Percentiles rank a stretch among this genome's conserved stretches.
Evolutionary conservation across 30 jellyfish, hydroid and myxozoan species (phyloP).

Genomic region (Pelagia noctiluca): DNA sequence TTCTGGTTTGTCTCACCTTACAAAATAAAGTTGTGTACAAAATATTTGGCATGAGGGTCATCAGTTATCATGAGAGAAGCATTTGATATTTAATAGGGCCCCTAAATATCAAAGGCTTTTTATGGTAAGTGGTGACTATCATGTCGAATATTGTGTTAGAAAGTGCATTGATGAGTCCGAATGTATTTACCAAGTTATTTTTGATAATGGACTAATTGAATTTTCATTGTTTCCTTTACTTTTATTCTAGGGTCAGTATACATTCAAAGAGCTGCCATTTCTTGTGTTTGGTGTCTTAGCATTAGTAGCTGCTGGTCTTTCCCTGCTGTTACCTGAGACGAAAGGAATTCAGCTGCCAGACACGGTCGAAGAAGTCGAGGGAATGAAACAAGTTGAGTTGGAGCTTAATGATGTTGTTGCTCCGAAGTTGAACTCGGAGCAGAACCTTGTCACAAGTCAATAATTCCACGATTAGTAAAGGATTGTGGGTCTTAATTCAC

Average conservation of each 20-base stretch:
- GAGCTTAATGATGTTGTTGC: slow-evolving; percentile 31
- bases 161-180: too few relatives aligned
- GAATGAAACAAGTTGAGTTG: slow-evolving; percentile 15
- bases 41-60: too few relatives aligned
- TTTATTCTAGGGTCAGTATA: slow-evolving; percentile 71
- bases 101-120: too few relatives aligned
- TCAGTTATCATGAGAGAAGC: neutral
- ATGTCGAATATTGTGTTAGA: too few relatives aligned
- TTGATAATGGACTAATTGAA: neutral
- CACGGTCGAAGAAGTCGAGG: slow-evolving; percentile 82
- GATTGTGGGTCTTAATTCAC: neutral
- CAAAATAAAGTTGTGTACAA: too few relatives aligned
- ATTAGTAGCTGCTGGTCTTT: slow-evolving; percentile 83
- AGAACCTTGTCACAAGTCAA: slow-evolving; percentile 4
- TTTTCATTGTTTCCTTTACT: neutral
- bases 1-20: too few relatives aligned
- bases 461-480: neutral
- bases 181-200: neutral
- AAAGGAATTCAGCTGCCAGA: slow-evolving; percentile 77
- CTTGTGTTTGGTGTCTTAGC: slow-evolving; percentile 82
- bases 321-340: slow-evolving; percentile 85
- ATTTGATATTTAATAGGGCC: neutral
- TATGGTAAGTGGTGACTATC: too few relatives aligned
- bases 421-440: neutral
- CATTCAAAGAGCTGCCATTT: slow-evolving; percentile 90